Evolutionary conservation across 2,113 vertebrate species (phyloP).

Genomic region (Phoenicopterus ruber): DNA sequence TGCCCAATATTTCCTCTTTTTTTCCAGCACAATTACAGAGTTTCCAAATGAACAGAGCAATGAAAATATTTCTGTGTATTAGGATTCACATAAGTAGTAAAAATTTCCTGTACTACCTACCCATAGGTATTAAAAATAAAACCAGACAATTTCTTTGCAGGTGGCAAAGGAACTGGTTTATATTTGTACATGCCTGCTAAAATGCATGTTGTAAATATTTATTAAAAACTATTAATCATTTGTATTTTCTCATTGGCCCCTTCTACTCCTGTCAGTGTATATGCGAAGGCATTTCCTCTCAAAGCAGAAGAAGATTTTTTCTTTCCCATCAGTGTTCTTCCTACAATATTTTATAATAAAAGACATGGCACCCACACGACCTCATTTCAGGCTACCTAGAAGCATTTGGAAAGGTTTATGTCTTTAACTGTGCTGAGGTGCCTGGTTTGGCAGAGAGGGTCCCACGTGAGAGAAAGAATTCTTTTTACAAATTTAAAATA

Average conservation of each 20-base stretch:
- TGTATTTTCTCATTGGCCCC: neutral
- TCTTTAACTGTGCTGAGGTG: neutral
- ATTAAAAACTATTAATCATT: neutral
- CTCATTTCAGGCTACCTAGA: neutral
- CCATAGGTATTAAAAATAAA: neutral
- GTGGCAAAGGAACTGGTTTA: neutral
- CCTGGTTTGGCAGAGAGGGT: neutral
- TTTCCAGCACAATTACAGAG: neutral
- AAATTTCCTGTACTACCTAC: neutral
- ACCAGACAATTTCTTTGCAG: neutral
- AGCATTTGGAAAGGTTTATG: neutral
- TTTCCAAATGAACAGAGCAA: neutral
- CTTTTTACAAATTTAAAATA: neutral
- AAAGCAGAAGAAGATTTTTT: neutral
- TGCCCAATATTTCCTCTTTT: neutral
- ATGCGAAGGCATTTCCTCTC: neutral
- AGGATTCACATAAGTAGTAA: neutral
- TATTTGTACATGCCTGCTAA: neutral
- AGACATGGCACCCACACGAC: neutral
- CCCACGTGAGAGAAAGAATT: neutral
- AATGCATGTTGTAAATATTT: neutral
- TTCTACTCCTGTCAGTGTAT: neutral
- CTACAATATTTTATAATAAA: neutral
- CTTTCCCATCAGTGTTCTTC: neutral
- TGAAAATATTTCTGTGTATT: neutral